These are phyloP conservation scores for Bactericera cockerelli DNA, from an alignment of 1,140 invertebrate species.

Conservation along the genomic window DNA sequence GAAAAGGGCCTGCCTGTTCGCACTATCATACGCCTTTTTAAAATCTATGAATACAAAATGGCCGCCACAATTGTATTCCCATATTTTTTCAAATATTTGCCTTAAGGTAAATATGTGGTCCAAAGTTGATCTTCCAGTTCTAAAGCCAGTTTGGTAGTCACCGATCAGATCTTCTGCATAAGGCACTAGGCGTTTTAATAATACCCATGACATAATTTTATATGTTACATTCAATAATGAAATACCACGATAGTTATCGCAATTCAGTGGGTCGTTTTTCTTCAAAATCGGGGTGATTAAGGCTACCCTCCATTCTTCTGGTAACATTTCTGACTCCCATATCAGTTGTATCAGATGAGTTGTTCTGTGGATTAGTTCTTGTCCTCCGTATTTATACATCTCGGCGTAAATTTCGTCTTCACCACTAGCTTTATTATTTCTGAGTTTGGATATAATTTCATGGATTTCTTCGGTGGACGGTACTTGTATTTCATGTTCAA, in stretches of 20 bases:
- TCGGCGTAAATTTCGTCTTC: not conserved
- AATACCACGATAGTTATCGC: slow-evolving; percentile 11
- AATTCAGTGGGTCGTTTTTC: slow-evolving; percentile 1
- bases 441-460: not conserved
- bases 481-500: not conserved
- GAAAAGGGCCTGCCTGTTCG: not conserved
- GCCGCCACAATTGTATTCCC: not conserved
- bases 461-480: not conserved
- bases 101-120: slow-evolving; percentile 5
- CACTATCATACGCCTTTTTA: slow-evolving; percentile 1
- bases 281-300: slow-evolving; percentile 9
- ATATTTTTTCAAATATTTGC: not conserved
- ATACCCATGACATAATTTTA: not conserved
- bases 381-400: not conserved
- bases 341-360: not conserved
- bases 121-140: slow-evolving; percentile 1
- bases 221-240: slow-evolving; percentile 1
- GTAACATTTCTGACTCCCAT: not conserved
- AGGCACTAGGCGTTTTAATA: slow-evolving; percentile 3
- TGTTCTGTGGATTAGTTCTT: not conserved
- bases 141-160: slow-evolving; percentile 9
- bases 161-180: not conserved
- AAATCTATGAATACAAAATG: not conserved
- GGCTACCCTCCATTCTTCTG: not conserved
- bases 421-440: slow-evolving; percentile 6